Percentiles rank a stretch among this genome's conserved stretches.
Conservation (phyloP, 1,140 invertebrate genomes). For the Sitophilus oryzae region DNA sequence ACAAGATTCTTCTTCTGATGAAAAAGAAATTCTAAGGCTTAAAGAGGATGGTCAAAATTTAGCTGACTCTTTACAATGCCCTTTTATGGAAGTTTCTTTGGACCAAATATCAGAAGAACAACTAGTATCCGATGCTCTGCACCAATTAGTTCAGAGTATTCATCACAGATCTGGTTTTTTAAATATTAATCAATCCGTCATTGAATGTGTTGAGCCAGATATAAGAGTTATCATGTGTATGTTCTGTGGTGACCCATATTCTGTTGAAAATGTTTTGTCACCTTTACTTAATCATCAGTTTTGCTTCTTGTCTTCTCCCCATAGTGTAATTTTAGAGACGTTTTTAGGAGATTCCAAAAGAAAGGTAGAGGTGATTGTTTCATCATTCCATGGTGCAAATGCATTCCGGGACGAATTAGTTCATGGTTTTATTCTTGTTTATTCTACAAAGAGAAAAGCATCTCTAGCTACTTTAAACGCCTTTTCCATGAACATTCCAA, state of each 20-base stretch:
- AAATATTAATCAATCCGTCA: slow-evolving; percentile 66
- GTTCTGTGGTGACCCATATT: slow-evolving; percentile 94
- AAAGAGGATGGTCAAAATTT: slow-evolving; percentile 86
- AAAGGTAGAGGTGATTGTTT: slow-evolving; percentile 88
- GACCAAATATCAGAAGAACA: slow-evolving; percentile 57
- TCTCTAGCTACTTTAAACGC: slow-evolving; percentile 89
- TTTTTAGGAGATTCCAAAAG: slow-evolving; percentile 84
- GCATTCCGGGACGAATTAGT: slow-evolving; percentile 88
- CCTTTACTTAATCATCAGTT: slow-evolving; percentile 84
- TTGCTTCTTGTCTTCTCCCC: slow-evolving; percentile 78
- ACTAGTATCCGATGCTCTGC: slow-evolving; percentile 66
- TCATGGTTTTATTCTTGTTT: slow-evolving; percentile 94
- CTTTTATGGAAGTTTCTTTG: slow-evolving; percentile 75
- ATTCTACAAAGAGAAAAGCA: slow-evolving; percentile 91
- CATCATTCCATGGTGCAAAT: slow-evolving; percentile 91
- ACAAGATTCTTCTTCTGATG: slow-evolving; percentile 74
- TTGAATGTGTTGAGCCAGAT: slow-evolving; percentile 78
- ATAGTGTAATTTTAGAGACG: slow-evolving; percentile 84
- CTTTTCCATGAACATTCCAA: slow-evolving; percentile 90
- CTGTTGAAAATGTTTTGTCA: slow-evolving; percentile 81
- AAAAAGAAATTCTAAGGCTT: slow-evolving; percentile 74
- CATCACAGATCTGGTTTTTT: slow-evolving; percentile 64
- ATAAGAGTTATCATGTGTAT: slow-evolving; percentile 91
- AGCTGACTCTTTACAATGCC: slow-evolving; percentile 81
- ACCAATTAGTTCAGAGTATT: slow-evolving; percentile 68